Conservation (phyloP, 2,888 invertebrate species). For the Orthosia gothica region DNA sequence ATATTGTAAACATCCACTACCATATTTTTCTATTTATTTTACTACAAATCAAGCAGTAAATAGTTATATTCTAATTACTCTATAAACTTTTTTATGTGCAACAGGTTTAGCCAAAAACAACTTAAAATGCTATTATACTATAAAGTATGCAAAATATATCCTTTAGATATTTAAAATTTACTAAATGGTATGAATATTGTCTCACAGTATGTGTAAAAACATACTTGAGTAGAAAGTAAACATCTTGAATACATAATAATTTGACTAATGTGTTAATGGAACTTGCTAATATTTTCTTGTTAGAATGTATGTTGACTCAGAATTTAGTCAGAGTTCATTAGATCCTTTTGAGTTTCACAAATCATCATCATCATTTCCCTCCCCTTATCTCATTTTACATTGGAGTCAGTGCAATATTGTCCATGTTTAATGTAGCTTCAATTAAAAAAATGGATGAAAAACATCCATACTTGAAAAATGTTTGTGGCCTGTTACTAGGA, state of each 20-base stretch:
- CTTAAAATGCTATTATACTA: too few species aligned
- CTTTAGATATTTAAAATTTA: background rate
- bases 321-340: background rate
- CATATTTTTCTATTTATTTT: too few species aligned
- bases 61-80: background rate
- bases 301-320: background rate
- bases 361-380: too few species aligned
- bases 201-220: background rate
- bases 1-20: background rate
- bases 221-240: conserved; percentile 3
- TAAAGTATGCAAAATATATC: background rate
- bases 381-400: too few species aligned
- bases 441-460: background rate
- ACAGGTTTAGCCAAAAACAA: conserved; percentile 6
- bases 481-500: too few species aligned
- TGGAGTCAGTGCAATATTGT: too few species aligned
- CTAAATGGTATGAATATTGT: too few species aligned
- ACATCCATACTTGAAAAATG: too few species aligned
- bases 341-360: background rate
- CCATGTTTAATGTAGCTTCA: too few species aligned
- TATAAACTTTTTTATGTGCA: background rate
- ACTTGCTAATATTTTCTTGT: conserved; percentile 16
- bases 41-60: background rate
- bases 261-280: conserved; percentile 15
- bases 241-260: background rate